phyloP scores from a whole-genome alignment of 64 coral and sea anemone species.

The Pachyseris speciosa region DNA sequence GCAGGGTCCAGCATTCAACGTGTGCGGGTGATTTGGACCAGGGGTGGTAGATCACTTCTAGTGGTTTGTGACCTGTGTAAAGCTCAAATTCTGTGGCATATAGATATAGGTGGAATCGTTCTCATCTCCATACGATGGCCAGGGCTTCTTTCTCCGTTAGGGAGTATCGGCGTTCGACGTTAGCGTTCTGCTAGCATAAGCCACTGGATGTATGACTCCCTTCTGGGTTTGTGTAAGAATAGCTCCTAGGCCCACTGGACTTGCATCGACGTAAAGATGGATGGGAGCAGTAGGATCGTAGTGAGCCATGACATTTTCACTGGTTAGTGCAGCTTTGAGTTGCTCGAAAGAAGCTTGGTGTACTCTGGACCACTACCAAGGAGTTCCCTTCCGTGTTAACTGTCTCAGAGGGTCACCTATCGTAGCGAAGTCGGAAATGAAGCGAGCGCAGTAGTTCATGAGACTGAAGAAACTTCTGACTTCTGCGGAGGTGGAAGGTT shows the following conservation, averaged over 20 bases:
- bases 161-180: no score
- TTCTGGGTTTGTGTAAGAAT: slow-evolving; percentile 39
- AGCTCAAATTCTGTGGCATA: slow-evolving; percentile 50
- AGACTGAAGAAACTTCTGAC: slow-evolving; percentile 50
- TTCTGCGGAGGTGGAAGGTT: neutral
- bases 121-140: no score
- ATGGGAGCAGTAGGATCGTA: neutral
- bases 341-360: slow-evolving; percentile 16
- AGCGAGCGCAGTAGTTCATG: slow-evolving; percentile 7
- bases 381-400: slow-evolving; percentile 19
- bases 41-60: slow-evolving; percentile 50
- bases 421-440: no score
- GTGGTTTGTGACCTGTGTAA: slow-evolving; percentile 50
- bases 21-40: neutral
- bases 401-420: neutral
- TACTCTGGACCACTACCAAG: neutral
- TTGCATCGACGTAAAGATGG: neutral
- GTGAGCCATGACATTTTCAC: slow-evolving; percentile 13
- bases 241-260: slow-evolving; percentile 23
- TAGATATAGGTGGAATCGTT: slow-evolving; percentile 58
- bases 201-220: neutral
- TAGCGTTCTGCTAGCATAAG: slow-evolving; percentile 45
- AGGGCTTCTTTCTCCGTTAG: no score
- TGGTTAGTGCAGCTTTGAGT: slow-evolving; percentile 11
- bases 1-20: slow-evolving; percentile 32